Conservation (phyloP, 2,888 invertebrate species). For the Hirtodrosophila duncani region DNA sequence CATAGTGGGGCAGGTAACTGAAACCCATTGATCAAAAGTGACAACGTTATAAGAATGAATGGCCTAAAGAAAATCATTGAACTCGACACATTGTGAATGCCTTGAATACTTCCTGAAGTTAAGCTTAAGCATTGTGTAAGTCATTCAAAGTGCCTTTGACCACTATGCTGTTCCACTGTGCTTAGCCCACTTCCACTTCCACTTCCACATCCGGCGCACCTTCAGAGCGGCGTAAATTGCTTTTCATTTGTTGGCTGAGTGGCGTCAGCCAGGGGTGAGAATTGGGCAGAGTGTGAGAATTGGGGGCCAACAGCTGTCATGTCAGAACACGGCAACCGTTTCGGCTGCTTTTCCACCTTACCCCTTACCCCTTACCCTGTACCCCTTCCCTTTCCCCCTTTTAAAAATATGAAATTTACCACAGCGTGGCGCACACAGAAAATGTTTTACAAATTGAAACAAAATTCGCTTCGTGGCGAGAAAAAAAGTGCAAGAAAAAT, state of each 20-base stretch:
- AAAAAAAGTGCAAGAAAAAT: constrained; percentile 34
- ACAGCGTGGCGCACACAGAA: constrained; percentile 36
- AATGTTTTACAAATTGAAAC: constrained; percentile 62
- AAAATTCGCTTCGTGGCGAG: constrained; percentile 39
- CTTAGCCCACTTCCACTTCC: neutral
- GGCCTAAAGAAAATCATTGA: too few species aligned
- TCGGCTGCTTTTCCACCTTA: constrained; percentile 9
- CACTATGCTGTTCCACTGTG: neutral
- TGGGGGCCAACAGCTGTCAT: constrained; percentile 57
- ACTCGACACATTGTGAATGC: too few species aligned
- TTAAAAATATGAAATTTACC: constrained; percentile 49
- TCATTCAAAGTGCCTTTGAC: too few species aligned
- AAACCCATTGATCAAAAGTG: too few species aligned
- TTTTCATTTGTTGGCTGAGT: constrained; percentile 56
- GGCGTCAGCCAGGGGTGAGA: neutral
- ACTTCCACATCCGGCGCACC: constrained; percentile 14
- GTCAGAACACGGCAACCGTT: constrained; percentile 32
- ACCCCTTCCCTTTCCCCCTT: neutral
- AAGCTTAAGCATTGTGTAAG: too few species aligned
- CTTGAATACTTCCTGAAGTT: too few species aligned
- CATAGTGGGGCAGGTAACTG: too few species aligned
- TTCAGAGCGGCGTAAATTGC: constrained; percentile 56
- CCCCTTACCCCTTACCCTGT: neutral
- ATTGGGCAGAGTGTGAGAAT: constrained; percentile 4
- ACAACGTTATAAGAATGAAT: too few species aligned